These are phyloP conservation scores for Melolontha melolontha DNA, from an alignment of 2,888 invertebrate species.

Conservation along the genomic window DNA sequence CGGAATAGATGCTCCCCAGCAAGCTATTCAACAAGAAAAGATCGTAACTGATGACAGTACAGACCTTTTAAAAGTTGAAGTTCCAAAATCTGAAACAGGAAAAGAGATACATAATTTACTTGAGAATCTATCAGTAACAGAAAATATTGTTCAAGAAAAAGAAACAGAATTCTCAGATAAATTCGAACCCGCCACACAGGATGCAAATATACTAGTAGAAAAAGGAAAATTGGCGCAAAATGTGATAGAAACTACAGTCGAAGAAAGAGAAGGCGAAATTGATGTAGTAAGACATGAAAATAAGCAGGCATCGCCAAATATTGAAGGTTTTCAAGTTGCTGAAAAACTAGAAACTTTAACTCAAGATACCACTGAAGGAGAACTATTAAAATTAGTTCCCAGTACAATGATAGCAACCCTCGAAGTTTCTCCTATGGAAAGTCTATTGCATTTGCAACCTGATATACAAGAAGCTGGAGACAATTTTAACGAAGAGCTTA, in stretches of 20 bases:
- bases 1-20: constrained; percentile 57
- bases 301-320: constrained; percentile 60
- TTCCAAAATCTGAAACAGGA: constrained; percentile 58
- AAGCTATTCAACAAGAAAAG: constrained; percentile 63
- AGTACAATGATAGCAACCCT: constrained; percentile 53
- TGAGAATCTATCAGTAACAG: constrained; percentile 66
- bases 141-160: constrained; percentile 66
- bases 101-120: constrained; percentile 64
- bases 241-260: constrained; percentile 57
- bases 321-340: constrained; percentile 64
- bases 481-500: constrained; percentile 46
- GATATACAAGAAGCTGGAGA: constrained; percentile 61
- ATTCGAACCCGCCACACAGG: constrained; percentile 66
- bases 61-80: constrained; percentile 50
- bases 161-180: constrained; percentile 66
- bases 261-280: constrained; percentile 60
- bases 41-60: constrained; percentile 57
- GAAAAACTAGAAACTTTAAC: constrained; percentile 48
- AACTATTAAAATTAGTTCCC: constrained; percentile 24
- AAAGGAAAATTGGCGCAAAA: constrained; percentile 67
- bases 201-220: constrained; percentile 66
- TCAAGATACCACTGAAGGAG: constrained; percentile 36
- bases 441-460: constrained; percentile 58
- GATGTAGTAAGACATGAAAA: constrained; percentile 52
- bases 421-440: constrained; percentile 57